phyloP scores from a whole-genome alignment of 1,140 invertebrate genomes.

The Drosophila busckii region DNA sequence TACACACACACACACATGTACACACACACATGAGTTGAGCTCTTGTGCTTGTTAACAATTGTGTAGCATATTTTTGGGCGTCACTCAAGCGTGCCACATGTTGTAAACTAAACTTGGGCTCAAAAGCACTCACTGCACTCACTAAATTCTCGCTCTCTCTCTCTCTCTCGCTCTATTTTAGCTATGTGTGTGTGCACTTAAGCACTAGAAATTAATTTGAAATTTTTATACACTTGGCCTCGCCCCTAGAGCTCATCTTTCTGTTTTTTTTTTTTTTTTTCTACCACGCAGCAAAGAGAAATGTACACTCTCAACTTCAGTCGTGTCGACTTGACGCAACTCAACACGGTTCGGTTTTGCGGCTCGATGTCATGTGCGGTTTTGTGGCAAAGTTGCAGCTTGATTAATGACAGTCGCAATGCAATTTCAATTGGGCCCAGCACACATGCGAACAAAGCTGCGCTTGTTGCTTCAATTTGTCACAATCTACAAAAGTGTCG shows the following conservation, averaged over 20 bases:
- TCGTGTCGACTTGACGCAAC: slow-evolving; percentile 7
- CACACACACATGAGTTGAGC: slow-evolving; percentile 2
- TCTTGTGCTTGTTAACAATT: slow-evolving; percentile 39
- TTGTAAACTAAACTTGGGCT: slow-evolving; percentile 19
- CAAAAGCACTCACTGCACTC: background rate
- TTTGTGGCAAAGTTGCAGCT: slow-evolving; percentile 46
- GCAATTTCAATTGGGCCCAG: slow-evolving; percentile 4
- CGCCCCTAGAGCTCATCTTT: too few species aligned
- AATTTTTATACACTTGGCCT: slow-evolving; percentile 57
- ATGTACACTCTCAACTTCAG: too few species aligned
- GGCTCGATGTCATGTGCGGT: slow-evolving; percentile 31
- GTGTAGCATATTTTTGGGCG: slow-evolving; percentile 58
- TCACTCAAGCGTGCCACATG: slow-evolving; percentile 52
- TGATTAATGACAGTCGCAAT: slow-evolving; percentile 38
- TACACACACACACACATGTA: background rate
- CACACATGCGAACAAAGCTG: background rate
- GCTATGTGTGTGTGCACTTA: slow-evolving; percentile 8
- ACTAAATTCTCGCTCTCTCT: slow-evolving; percentile 28
- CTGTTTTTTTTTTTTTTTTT: too few species aligned
- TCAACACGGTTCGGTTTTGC: slow-evolving; percentile 20
- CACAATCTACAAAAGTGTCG: slow-evolving; percentile 25
- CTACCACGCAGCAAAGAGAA: too few species aligned
- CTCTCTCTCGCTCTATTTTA: background rate
- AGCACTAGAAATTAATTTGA: slow-evolving; percentile 46
- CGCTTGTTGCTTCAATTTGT: slow-evolving; percentile 38